Base-by-base conservation (phyloP, 2,888 invertebrate genomes). In the Pimpla rufipes region DNA sequence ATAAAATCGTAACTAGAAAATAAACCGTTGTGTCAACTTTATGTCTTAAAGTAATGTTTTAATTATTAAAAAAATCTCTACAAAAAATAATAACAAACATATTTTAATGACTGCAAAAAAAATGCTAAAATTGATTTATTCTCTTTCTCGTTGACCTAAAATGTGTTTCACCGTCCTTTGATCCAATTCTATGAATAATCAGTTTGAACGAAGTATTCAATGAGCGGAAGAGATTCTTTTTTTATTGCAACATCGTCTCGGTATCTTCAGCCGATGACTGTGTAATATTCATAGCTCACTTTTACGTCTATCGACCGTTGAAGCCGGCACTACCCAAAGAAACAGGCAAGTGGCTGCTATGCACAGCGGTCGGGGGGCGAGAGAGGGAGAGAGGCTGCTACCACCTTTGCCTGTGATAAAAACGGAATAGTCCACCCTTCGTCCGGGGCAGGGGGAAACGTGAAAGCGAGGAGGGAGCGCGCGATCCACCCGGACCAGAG, bases 401-500 rank as follows among this genome's bases (percentile, higher is more conserved):
- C 23, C 23, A 16, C 10, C 11, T 5, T 37, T 16, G 37, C 35
- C 16, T 37, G 66, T 55, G 62, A 52, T 47, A 85, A 85, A 76
- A 85, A 79, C 75, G 23, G 73, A 77, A 68, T 47, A 68, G 59
- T 62, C 73, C 59, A 77, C 67, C 79, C 76, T 70, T 70, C 66
- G 59, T 64, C n/a, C 64, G 55, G 71, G 75, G 68, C 67, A 74
- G 67, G 23, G 40, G 2, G 42, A 68, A 50, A n/a, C 7, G 29
- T 29, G 55, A 52, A 16, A 50, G 13, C 11, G 23, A 40, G 18
- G n/a, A 21, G 50, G 11, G 47, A 47, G 45, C 52, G 40, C 40
- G 42, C 37, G 29, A 45, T 59, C 35, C 11, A 67, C 55, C 23
- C 3, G 23, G 42, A 66, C 18, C 18, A n/a, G 35, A 16, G 42